These are phyloP conservation scores for Indicator maculatus DNA, from an alignment of 2,113 vertebrate species.

Conservation along the genomic window DNA sequence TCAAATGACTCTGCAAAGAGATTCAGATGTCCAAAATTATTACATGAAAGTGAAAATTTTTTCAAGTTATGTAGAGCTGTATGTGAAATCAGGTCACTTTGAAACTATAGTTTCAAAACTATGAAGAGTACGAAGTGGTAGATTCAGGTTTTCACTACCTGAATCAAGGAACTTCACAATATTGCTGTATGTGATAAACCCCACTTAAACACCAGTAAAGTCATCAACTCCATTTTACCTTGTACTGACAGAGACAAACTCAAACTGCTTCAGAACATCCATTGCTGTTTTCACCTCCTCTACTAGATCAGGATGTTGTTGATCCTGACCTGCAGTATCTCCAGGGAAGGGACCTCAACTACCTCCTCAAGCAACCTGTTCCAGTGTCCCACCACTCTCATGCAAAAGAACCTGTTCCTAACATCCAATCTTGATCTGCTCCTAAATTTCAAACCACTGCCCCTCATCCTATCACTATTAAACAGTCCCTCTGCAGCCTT, in stretches of 20 bases:
- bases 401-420: too few relatives aligned
- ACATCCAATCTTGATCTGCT: too few relatives aligned
- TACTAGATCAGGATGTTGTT: too few relatives aligned
- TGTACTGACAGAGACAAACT: background rate
- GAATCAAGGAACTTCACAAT: background rate
- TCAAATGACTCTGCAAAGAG: constrained; percentile 13
- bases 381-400: too few relatives aligned
- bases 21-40: background rate
- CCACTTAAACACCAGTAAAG: background rate
- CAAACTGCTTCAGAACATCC: background rate
- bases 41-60: background rate
- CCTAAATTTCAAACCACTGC: too few relatives aligned
- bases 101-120: background rate
- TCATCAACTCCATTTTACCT: background rate
- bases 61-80: background rate
- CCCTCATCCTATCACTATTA: too few relatives aligned
- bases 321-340: too few relatives aligned
- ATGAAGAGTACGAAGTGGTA: background rate
- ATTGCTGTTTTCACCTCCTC: background rate
- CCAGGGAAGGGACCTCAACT: too few relatives aligned
- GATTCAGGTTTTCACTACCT: background rate
- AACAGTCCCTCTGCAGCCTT: too few relatives aligned
- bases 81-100: background rate
- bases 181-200: background rate
- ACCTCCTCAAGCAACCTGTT: too few relatives aligned